A percentile compares a stretch with the other conserved stretches of the same genome.
phyloP scores from a whole-genome alignment of 2,113 vertebrate species.

The Gadus macrocephalus region DNA sequence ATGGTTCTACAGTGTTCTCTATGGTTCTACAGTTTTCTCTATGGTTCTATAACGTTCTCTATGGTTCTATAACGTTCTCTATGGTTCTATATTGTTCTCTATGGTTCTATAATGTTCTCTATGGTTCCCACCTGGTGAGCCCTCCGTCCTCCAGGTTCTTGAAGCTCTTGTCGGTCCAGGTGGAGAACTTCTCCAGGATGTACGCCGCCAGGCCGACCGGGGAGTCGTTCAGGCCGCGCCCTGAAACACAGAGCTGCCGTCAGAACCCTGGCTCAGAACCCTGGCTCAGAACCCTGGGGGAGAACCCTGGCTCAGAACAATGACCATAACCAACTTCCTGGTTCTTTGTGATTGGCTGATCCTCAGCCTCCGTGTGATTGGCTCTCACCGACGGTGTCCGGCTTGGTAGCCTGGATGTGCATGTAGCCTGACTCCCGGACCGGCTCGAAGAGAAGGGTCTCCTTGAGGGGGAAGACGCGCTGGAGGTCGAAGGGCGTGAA shows the following conservation, averaged over 20 bases:
- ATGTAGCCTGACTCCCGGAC: conserved; percentile 81
- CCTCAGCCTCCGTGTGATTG: not conserved
- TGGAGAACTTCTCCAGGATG: conserved; percentile 88
- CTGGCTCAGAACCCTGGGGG: too few species aligned
- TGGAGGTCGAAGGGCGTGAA: conserved; percentile 70
- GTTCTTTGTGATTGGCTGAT: too few species aligned
- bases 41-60: too few species aligned
- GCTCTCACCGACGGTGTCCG: conserved; percentile 80
- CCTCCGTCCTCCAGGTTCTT: conserved; percentile 75
- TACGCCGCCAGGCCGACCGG: conserved; percentile 84
- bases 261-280: too few species aligned
- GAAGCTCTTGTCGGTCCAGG: conserved; percentile 79
- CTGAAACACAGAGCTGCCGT: conserved; percentile 45
- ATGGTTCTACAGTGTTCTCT: too few species aligned
- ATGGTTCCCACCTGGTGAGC: conserved; percentile 58
- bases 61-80: too few species aligned
- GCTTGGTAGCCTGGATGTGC: conserved; percentile 88
- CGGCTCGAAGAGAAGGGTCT: conserved; percentile 65
- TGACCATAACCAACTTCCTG: not conserved
- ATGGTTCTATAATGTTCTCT: too few species aligned
- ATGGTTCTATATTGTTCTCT: too few species aligned
- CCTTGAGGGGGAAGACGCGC: conserved; percentile 66
- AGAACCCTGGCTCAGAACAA: not conserved
- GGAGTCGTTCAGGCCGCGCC: conserved; percentile 82
- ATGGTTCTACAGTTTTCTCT: too few species aligned